These are phyloP conservation scores for Terrapene triunguis DNA, from an alignment of 2,113 vertebrate genomes.

Conservation along the genomic window DNA sequence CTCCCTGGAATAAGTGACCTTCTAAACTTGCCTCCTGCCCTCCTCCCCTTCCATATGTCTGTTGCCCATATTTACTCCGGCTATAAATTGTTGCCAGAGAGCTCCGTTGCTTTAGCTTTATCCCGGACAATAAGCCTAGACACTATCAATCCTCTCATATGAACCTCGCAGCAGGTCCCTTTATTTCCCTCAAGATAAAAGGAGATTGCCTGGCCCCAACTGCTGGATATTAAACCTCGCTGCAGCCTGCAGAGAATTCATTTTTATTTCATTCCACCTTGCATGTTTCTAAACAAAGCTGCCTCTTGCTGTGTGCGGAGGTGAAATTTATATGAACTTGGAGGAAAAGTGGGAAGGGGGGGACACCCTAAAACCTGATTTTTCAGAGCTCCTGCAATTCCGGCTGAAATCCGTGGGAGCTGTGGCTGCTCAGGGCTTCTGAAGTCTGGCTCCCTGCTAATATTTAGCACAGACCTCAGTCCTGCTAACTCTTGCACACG, in stretches of 20 bases:
- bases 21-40: background rate
- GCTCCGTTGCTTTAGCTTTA: background rate
- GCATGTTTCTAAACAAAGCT: background rate
- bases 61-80: background rate
- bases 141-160: slow-evolving; percentile 11
- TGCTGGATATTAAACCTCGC: background rate
- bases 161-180: background rate
- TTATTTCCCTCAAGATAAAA: slow-evolving; percentile 30
- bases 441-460: background rate
- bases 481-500: background rate
- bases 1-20: background rate
- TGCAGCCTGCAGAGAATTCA: background rate
- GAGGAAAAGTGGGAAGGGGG: accelerated
- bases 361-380: background rate
- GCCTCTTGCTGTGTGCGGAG: background rate
- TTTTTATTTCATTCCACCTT: background rate
- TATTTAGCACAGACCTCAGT: background rate
- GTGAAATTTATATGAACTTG: background rate
- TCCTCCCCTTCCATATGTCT: background rate
- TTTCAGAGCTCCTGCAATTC: background rate
- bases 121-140: background rate
- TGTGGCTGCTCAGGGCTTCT: background rate
- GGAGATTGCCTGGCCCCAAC: background rate
- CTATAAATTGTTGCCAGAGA: background rate
- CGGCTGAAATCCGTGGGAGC: background rate